A percentile compares a stretch with the other conserved stretches of the same genome.
phyloP scores from a whole-genome alignment of 1,140 invertebrate species.

The Drosophila cardini region DNA sequence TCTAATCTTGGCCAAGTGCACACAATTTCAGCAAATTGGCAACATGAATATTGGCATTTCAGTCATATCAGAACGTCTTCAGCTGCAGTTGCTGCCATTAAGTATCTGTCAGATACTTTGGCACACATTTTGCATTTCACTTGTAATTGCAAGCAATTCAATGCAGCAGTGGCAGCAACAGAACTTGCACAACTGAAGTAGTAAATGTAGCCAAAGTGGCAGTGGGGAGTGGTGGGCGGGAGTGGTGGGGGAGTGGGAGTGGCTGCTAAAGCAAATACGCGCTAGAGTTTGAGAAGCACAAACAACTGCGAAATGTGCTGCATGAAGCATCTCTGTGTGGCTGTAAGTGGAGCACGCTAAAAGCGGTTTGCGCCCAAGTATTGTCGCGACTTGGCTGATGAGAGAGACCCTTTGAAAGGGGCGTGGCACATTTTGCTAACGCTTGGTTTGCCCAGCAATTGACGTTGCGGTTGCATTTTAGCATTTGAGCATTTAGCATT shows the following conservation, averaged over 20 bases:
- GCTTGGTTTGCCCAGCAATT: conserved; percentile 74
- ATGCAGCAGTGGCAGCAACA: conserved; percentile 32
- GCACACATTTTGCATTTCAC: conserved; percentile 77
- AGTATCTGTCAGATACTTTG: conserved; percentile 80
- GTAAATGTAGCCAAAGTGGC: background rate
- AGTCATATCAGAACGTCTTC: conserved; percentile 30
- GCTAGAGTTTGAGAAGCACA: conserved; percentile 11
- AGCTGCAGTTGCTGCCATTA: conserved; percentile 56
- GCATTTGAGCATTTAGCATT: conserved; percentile 29
- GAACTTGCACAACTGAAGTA: conserved; percentile 6
- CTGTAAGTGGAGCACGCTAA: conserved; percentile 58
- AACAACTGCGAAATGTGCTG: conserved; percentile 49
- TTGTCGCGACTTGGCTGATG: conserved; percentile 78
- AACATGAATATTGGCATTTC: conserved; percentile 57
- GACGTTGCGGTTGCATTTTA: conserved; percentile 73
- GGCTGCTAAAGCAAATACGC: conserved; percentile 17
- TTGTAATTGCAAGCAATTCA: conserved; percentile 78
- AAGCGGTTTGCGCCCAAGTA: conserved; percentile 70
- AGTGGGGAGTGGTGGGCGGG: background rate
- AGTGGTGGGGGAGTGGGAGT: conserved; percentile 4
- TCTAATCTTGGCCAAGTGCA: conserved; percentile 28
- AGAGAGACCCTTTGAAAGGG: conserved; percentile 14
- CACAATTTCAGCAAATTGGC: conserved; percentile 20
- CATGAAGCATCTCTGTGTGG: background rate
- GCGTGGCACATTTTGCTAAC: conserved; percentile 16